Conservation (phyloP, 2,113 vertebrate genomes). For the Seriola rivoliana region DNA sequence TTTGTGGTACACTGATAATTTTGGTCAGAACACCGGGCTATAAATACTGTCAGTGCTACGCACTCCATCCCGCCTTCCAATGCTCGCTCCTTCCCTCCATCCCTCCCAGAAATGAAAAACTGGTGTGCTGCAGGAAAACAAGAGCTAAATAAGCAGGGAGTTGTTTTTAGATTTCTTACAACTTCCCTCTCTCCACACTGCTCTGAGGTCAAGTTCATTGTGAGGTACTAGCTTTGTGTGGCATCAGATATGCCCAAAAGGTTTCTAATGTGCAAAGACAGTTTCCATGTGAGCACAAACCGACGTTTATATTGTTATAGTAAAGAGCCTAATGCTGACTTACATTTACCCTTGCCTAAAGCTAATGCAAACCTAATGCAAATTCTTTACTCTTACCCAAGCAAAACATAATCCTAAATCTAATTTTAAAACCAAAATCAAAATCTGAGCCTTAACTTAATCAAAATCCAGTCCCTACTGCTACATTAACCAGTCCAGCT, state of each 20-base stretch:
- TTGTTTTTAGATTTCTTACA: slow-evolving; percentile 76
- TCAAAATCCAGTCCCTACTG: neutral
- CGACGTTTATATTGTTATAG: neutral
- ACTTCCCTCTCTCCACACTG: slow-evolving; percentile 26
- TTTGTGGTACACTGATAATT: slow-evolving; percentile 88
- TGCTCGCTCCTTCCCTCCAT: slow-evolving; percentile 63
- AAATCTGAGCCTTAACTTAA: neutral
- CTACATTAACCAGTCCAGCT: neutral
- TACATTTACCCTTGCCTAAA: neutral
- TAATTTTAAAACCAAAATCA: neutral
- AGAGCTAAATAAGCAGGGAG: slow-evolving; percentile 70
- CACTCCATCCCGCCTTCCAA: slow-evolving; percentile 70
- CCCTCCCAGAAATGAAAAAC: slow-evolving; percentile 73
- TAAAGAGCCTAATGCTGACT: neutral
- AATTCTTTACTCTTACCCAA: neutral
- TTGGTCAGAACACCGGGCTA: slow-evolving; percentile 86
- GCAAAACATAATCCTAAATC: neutral
- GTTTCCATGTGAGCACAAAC: neutral
- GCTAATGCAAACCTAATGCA: neutral
- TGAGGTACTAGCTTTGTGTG: slow-evolving; percentile 35
- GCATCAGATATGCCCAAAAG: neutral
- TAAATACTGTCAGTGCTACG: slow-evolving; percentile 84
- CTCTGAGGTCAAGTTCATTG: slow-evolving; percentile 44
- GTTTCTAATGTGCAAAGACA: neutral
- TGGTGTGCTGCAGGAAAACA: slow-evolving; percentile 76